Conservation (phyloP, 1,140 invertebrate species). For the Hycleus phaleratus region DNA sequence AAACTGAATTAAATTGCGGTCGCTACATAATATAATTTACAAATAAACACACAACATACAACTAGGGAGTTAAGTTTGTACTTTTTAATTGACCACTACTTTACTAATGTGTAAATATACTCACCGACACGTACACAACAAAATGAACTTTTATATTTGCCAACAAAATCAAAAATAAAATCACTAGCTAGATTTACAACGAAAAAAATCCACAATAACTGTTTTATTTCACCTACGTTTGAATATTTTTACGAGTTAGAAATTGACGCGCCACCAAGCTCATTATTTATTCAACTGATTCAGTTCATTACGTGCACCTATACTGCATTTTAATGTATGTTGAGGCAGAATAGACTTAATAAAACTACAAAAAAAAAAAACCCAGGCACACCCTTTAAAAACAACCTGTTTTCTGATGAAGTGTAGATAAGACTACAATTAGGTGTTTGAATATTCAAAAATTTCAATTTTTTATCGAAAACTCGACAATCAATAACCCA, state of each 20-base stretch:
- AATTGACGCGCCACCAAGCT: conserved; percentile 29
- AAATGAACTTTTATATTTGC: too few species aligned
- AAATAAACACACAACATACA: conserved; percentile 7
- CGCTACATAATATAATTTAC: conserved; percentile 9
- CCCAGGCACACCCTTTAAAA: neutral
- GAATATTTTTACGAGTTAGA: neutral
- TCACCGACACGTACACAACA: too few species aligned
- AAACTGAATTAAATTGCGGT: conserved; percentile 13
- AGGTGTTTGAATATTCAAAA: neutral
- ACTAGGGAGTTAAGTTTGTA: conserved; percentile 5
- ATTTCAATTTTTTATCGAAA: too few species aligned
- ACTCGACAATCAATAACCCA: too few species aligned
- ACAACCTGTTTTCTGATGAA: too few species aligned
- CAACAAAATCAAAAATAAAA: too few species aligned
- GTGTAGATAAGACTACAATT: too few species aligned
- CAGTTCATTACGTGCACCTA: conserved; percentile 21
- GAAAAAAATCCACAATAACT: too few species aligned
- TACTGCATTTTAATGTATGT: conserved; percentile 22
- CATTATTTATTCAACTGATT: conserved; percentile 30
- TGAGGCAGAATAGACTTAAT: conserved; percentile 9
- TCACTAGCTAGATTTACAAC: too few species aligned
- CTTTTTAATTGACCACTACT: conserved; percentile 6
- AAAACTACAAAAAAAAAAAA: conserved; percentile 8
- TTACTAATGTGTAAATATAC: too few species aligned
- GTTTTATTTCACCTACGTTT: too few species aligned